Evolutionary conservation across 2,113 vertebrate species (phyloP).

Genomic region (Chrysochloris asiatica): DNA sequence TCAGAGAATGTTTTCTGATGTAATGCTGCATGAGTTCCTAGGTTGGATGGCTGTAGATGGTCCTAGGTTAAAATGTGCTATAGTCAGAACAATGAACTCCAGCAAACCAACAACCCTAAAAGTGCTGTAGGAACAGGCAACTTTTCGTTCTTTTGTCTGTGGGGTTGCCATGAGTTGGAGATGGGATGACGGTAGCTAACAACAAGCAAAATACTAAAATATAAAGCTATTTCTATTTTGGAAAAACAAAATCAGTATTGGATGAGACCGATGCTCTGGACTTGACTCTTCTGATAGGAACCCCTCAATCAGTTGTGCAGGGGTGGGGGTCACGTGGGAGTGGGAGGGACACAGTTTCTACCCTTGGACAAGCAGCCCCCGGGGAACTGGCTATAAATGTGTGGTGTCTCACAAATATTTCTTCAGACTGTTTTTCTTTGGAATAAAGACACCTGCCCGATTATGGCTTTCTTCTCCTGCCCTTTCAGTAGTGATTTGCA

Average conservation of each 20-base stretch:
- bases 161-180: not conserved
- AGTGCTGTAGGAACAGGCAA: not conserved
- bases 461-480: constrained; percentile 83
- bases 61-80: not conserved
- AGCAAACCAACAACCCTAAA: not conserved
- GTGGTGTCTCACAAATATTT: constrained; percentile 80
- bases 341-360: not conserved
- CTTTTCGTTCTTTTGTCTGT: not conserved
- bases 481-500: constrained; percentile 85
- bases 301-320: not conserved
- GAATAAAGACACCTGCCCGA: constrained; percentile 86
- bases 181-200: not conserved
- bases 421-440: constrained; percentile 84
- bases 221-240: not conserved
- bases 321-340: not conserved
- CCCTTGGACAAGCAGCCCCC: constrained; percentile 67
- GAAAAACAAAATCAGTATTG: not conserved
- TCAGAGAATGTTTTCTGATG: not conserved
- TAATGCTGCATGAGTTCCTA: not conserved
- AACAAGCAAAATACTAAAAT: not conserved
- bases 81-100: not conserved
- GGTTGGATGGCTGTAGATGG: too few species aligned
- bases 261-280: not conserved
- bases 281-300: not conserved
- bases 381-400: constrained; percentile 77